Evolutionary conservation across 1,140 invertebrate species (phyloP), one percentile per base, ranked within the genome.

Genomic region (Microplitis demolitor): DNA sequence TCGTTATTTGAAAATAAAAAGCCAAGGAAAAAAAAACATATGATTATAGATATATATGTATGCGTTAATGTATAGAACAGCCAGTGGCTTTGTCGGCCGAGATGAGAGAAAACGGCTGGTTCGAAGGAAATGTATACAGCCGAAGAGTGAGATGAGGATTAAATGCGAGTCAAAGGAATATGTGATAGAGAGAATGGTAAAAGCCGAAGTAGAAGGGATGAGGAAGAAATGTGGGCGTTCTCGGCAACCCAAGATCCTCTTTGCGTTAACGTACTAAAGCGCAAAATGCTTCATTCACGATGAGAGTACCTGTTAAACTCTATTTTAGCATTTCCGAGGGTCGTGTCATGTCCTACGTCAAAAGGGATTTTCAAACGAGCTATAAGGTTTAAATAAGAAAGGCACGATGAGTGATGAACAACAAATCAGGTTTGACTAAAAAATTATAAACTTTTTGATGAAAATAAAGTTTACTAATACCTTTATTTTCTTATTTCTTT

Each of bases 1-100:
- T 79, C 78, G 75, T 78, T 82, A 78, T 78, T 82, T 76, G 73
- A 80, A 81, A 80, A 58, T 31, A 63, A 31, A 62, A 34, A 35
- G 14, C 67, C 31, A 56, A 63, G 63, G 51, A 37, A 60, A 60
- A 35, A 31, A 64, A 53, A 64, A 8, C n/a, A 16, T 54, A 54
- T 8, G 0, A n/a, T 4, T 5, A 54, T n/a, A 54, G 11, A 45
- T 24, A 45, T 45, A 11, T 4, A 45, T 45, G 6, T 45, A 45
- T 45, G 24, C n/a, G 5, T 14, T 2, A 6, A 61, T 61, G 13
- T 16, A 8, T 4, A 53, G 31, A 9, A 53, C n/a, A 78, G 74
- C 73, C 39, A 8, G 2, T 11, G 39, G 74, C 76, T 81, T 77
- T 77, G 78, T 76, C 72, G 73, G 75, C 51, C 31, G 66, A 54